phyloP scores from a whole-genome alignment of 1,140 invertebrate genomes.

The Sinella curviseta region DNA sequence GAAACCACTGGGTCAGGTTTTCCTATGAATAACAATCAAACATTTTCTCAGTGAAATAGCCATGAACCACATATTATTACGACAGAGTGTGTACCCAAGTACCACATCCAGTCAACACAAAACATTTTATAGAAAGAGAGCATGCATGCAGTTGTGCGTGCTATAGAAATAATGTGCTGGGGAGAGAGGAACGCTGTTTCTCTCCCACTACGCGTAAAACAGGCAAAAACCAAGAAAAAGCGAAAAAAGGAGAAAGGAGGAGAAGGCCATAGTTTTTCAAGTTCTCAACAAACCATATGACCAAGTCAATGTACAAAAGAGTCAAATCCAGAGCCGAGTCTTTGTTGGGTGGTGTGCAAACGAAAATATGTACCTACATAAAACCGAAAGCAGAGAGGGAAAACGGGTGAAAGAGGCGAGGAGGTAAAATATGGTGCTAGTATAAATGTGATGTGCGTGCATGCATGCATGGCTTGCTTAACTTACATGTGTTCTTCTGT shows the following conservation, averaged over 20 bases:
- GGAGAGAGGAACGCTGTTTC: too few relatives aligned
- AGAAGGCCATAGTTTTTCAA: neutral
- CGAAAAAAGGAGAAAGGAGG: neutral
- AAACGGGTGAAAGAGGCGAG: too few relatives aligned
- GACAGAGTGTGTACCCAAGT: neutral
- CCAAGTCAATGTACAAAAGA: too few relatives aligned
- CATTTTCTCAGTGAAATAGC: too few relatives aligned
- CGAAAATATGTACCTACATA: too few relatives aligned
- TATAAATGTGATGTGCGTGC: conserved; percentile 14
- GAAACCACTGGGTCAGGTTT: conserved; percentile 45
- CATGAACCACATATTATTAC: neutral
- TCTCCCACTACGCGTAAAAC: too few relatives aligned
- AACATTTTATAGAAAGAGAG: neutral
- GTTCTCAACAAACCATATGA: too few relatives aligned
- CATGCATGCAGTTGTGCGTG: neutral
- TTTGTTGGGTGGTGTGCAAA: too few relatives aligned
- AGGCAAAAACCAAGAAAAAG: neutral
- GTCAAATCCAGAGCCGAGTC: too few relatives aligned
- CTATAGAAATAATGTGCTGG: too few relatives aligned
- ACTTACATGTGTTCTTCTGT: neutral
- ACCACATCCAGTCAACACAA: neutral
- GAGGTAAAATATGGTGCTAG: conserved; percentile 2
- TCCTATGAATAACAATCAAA: conserved; percentile 39
- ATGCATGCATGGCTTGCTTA: neutral
- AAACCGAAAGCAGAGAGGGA: neutral